Conservation (phyloP, 2,113 vertebrate species). For the Chloroceryle aenea region DNA sequence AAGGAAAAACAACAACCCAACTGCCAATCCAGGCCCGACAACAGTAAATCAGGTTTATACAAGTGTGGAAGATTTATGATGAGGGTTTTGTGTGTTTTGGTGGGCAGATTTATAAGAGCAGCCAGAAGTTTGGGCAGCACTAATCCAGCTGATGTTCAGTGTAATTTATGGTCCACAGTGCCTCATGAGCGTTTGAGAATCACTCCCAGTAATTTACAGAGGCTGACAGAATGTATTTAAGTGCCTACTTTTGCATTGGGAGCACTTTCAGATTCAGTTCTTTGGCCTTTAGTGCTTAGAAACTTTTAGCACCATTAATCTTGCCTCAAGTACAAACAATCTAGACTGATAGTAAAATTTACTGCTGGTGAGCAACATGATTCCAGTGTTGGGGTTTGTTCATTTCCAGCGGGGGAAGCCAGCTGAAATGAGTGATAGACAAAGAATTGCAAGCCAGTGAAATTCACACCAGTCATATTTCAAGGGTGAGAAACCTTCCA, state of each 20-base stretch:
- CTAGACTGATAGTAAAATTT: neutral
- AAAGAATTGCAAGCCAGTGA: neutral
- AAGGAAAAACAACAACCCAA: neutral
- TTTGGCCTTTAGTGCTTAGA: neutral
- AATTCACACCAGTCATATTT: neutral
- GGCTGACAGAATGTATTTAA: neutral
- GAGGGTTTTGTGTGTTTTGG: constrained; percentile 1
- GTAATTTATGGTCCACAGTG: constrained; percentile 6
- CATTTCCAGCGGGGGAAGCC: neutral
- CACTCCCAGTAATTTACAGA: neutral
- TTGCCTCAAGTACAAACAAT: neutral
- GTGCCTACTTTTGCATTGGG: neutral
- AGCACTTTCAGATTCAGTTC: neutral
- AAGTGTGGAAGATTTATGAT: neutral
- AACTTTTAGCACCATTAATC: neutral
- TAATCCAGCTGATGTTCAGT: neutral
- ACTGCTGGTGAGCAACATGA: neutral
- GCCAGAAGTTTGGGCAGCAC: neutral
- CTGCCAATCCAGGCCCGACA: neutral
- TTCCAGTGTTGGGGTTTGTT: neutral
- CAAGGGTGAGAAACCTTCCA: neutral
- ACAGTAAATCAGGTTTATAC: neutral
- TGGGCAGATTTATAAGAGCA: constrained; percentile 13
- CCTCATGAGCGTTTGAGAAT: neutral
- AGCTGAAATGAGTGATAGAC: neutral